These are phyloP conservation scores for Holothuria leucospilota DNA, from an alignment of 53 echinoderm and acorn worm species.

Conservation along the genomic window DNA sequence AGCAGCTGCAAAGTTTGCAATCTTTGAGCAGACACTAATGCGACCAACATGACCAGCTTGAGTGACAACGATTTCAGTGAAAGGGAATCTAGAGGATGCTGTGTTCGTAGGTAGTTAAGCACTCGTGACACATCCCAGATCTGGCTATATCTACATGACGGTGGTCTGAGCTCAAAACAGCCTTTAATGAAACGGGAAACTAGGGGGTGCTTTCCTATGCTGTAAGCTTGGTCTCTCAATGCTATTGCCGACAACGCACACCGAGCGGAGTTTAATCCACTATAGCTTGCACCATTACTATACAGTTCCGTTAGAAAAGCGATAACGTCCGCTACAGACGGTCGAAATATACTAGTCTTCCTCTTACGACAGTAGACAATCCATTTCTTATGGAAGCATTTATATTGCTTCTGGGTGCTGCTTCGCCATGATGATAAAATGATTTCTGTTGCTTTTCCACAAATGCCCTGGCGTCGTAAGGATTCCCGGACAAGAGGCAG, in stretches of 20 bases:
- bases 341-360: slow-evolving; percentile 3
- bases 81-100: too few relatives aligned
- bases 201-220: neutral
- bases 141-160: neutral
- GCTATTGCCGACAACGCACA: neutral
- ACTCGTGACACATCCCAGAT: neutral
- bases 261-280: neutral
- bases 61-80: neutral
- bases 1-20: neutral
- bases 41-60: neutral
- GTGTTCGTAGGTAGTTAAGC: neutral
- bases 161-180: neutral
- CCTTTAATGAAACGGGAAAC: neutral
- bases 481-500: slow-evolving; percentile 26
- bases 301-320: neutral
- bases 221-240: neutral
- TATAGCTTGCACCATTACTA: neutral
- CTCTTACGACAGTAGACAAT: neutral
- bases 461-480: neutral
- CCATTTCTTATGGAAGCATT: neutral
- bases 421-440: neutral
- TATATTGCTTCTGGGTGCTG: neutral
- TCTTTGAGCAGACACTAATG: slow-evolving; percentile 2
- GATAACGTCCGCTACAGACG: neutral
- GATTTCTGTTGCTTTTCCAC: neutral